These are phyloP conservation scores for Argya squamiceps DNA, from an alignment of 2,797 vertebrate species.

Conservation along the genomic window DNA sequence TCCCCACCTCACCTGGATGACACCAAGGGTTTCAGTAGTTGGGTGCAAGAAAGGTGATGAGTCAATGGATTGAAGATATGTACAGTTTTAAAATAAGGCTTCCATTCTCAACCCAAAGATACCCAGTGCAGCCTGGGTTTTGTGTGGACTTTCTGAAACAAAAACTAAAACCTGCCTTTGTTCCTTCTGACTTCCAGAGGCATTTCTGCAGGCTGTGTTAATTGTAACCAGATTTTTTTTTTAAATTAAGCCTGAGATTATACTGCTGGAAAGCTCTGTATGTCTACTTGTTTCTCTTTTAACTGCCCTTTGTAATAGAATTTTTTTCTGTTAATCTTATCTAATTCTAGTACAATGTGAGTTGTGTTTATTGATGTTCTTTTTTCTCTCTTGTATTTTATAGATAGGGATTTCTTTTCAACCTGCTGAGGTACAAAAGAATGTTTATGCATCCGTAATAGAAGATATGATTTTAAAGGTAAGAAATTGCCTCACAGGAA, in stretches of 20 bases:
- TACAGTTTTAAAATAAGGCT: neutral
- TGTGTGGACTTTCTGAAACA: neutral
- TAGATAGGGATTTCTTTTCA: slow-evolving; percentile 92
- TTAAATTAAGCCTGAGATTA: neutral
- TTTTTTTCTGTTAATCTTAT: neutral
- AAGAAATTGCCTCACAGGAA: neutral
- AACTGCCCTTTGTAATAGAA: neutral
- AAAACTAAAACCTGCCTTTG: neutral
- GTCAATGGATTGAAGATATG: neutral
- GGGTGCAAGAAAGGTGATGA: neutral
- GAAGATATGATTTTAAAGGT: slow-evolving; percentile 98
- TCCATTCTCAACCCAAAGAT: neutral
- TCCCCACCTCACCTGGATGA: neutral
- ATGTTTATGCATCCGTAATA: slow-evolving; percentile 87
- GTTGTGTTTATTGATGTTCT: neutral
- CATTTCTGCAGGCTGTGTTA: neutral
- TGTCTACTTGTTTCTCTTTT: neutral
- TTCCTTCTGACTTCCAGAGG: neutral
- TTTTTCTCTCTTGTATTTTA: neutral
- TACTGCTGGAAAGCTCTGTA: neutral
- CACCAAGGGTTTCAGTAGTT: neutral
- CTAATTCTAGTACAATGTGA: neutral
- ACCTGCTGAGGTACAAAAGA: slow-evolving; percentile 90
- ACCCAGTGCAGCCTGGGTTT: neutral
- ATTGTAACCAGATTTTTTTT: neutral